Percentiles rank a stretch among this genome's conserved stretches.
phyloP scores from a whole-genome alignment of 2,888 invertebrate species.

The Agelastica alni region DNA sequence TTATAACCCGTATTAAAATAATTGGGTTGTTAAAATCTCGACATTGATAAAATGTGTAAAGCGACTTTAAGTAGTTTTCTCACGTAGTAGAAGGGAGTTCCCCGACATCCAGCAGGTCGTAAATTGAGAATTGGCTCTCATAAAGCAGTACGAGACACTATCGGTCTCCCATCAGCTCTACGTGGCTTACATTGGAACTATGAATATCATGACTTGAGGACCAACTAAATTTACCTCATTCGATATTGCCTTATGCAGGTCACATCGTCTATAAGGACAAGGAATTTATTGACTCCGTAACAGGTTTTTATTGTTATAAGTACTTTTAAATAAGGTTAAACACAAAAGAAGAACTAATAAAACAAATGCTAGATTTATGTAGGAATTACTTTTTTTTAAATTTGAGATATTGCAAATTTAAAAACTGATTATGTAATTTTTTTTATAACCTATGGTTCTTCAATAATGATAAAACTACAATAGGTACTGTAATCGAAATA shows the following conservation, averaged over 20 bases:
- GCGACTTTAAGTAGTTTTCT: slow-evolving; percentile 49
- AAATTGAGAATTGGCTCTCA: slow-evolving; percentile 53
- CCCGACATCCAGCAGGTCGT: slow-evolving; percentile 48
- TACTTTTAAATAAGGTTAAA: slow-evolving; percentile 3
- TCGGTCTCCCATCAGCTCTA: slow-evolving; percentile 54
- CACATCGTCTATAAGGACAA: slow-evolving; percentile 30
- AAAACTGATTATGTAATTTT: too few relatives aligned
- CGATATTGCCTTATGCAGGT: slow-evolving; percentile 32
- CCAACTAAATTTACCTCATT: slow-evolving; percentile 27
- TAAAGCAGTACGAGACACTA: slow-evolving; percentile 56
- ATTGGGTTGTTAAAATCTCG: slow-evolving; percentile 47
- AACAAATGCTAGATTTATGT: not conserved
- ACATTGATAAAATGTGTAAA: slow-evolving; percentile 52
- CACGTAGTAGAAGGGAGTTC: slow-evolving; percentile 50
- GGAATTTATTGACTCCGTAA: slow-evolving; percentile 28
- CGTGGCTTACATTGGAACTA: slow-evolving; percentile 55
- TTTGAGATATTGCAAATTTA: too few relatives aligned
- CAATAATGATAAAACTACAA: too few relatives aligned
- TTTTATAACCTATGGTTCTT: too few relatives aligned
- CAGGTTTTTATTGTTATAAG: slow-evolving; percentile 28
- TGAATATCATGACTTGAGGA: slow-evolving; percentile 44
- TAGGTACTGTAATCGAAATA: too few relatives aligned
- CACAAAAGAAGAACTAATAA: too few relatives aligned
- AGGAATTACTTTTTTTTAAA: too few relatives aligned
- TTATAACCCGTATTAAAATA: slow-evolving; percentile 16